Percentiles rank a stretch among this genome's conserved stretches.
Conservation (phyloP, 2,113 vertebrate species). For the Pitta sordida region DNA sequence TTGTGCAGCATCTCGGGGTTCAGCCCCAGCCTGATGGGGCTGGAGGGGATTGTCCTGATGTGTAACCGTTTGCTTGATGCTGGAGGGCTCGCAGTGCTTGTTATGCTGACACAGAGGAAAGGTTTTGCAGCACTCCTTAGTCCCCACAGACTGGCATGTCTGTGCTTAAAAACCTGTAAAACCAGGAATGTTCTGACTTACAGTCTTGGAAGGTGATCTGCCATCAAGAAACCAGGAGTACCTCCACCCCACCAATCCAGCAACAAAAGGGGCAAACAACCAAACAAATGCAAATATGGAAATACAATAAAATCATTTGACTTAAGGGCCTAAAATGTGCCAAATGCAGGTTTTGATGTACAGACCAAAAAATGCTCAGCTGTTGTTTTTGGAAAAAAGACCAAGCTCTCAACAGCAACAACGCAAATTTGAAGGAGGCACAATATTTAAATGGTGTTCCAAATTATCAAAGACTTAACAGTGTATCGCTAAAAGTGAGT, state of each 20-base stretch:
- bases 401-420: background rate
- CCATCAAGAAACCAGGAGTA: background rate
- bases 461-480: background rate
- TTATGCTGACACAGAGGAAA: background rate
- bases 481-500: background rate
- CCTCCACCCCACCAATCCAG: background rate
- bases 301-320: background rate
- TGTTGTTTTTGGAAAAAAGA: background rate
- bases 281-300: background rate
- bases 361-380: background rate
- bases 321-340: background rate
- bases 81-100: background rate
- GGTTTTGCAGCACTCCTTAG: background rate
- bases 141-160: background rate
- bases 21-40: background rate
- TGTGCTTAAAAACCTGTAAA: background rate
- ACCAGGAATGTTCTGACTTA: background rate
- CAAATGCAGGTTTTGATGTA: background rate
- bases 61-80: background rate
- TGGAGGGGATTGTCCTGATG: background rate
- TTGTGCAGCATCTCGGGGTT: background rate
- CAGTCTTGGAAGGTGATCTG: background rate
- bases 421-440: background rate
- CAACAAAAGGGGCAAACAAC: background rate
- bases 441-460: background rate